Evolutionary conservation across 2,797 vertebrate genomes (phyloP).

Genomic region (Protosalanx chinensis): DNA sequence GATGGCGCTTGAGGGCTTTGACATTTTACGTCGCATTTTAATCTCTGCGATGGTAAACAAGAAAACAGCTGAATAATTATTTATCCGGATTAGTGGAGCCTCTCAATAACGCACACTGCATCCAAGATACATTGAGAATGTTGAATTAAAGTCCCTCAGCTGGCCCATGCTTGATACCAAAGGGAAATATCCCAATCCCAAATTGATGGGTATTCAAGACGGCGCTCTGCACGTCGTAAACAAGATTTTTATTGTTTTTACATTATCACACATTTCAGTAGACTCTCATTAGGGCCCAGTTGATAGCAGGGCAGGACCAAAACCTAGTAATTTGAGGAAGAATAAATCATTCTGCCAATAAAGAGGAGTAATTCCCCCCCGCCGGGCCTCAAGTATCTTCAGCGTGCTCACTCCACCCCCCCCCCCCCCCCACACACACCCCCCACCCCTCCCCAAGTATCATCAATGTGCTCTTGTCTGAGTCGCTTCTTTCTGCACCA

Average conservation of each 20-base stretch:
- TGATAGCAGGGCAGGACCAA: background rate
- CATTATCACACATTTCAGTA: conserved; percentile 11
- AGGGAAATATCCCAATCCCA: background rate
- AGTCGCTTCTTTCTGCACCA: conserved; percentile 47
- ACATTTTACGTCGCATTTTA: conserved; percentile 66
- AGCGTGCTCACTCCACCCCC: too few species aligned
- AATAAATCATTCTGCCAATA: conserved; percentile 11
- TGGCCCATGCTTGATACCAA: background rate
- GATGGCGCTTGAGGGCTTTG: conserved; percentile 31
- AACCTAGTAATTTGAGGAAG: conserved; percentile 1
- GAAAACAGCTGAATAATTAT: conserved; percentile 49
- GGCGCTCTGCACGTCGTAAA: background rate
- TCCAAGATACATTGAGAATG: conserved; percentile 25
- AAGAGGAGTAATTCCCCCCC: conserved; percentile 22
- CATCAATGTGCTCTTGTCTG: conserved; percentile 14
- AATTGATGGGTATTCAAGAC: background rate
- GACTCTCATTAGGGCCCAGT: conserved; percentile 13
- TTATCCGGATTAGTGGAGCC: conserved; percentile 53
- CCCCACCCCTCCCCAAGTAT: background rate
- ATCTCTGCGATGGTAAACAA: conserved; percentile 61
- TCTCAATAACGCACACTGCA: conserved; percentile 37
- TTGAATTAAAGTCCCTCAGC: background rate
- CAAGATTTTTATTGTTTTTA: background rate
- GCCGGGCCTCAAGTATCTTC: too few species aligned
- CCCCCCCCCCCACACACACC: too few species aligned